phyloP scores from a whole-genome alignment of 2,113 vertebrate genomes.

The Ovis canadensis region DNA sequence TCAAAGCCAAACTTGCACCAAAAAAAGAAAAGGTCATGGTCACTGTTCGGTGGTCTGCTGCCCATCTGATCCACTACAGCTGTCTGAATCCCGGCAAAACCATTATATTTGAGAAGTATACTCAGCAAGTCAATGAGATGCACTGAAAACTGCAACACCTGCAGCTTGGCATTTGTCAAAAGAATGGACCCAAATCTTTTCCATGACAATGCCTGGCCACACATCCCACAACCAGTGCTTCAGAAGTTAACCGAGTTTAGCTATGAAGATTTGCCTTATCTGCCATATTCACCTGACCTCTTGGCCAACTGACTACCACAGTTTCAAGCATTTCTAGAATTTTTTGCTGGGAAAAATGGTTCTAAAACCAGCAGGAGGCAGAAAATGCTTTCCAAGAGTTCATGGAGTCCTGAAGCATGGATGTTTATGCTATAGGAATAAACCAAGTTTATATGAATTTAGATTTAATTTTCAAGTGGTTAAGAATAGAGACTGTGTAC shows the following conservation, averaged over 20 bases:
- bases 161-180: background rate
- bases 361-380: background rate
- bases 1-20: background rate
- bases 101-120: background rate
- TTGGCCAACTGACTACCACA: background rate
- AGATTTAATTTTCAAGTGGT: background rate
- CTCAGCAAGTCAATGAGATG: background rate
- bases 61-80: background rate
- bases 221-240: background rate
- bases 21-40: background rate
- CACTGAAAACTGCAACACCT: background rate
- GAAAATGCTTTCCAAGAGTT: background rate
- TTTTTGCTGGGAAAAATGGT: background rate
- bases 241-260: background rate
- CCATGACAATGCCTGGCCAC: background rate
- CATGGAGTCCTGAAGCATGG: background rate
- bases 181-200: background rate
- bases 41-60: background rate
- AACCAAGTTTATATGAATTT: background rate
- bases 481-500: background rate
- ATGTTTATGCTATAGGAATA: background rate
- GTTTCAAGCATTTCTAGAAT: background rate
- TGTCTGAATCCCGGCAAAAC: fast-evolving
- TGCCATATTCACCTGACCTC: background rate
- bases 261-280: background rate